phyloP scores from a whole-genome alignment of 2,888 invertebrate genomes.

The Drosophila paranaensis region DNA sequence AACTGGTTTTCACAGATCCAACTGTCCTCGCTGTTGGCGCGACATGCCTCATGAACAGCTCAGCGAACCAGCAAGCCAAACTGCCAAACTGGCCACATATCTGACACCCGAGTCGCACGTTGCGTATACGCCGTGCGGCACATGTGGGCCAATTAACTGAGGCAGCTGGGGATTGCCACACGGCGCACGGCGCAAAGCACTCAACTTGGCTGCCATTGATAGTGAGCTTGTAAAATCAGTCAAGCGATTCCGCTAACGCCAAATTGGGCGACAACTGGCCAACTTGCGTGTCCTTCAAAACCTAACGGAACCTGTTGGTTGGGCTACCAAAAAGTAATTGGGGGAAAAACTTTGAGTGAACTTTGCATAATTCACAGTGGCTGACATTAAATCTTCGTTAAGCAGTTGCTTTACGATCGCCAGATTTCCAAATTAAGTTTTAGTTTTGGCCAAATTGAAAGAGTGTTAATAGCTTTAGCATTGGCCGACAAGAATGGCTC shows the following conservation, averaged over 20 bases:
- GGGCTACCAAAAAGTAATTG: background rate
- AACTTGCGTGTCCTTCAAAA: constrained; percentile 25
- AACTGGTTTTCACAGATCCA: constrained; percentile 43
- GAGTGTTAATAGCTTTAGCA: constrained; percentile 56
- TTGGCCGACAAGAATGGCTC: constrained; percentile 53
- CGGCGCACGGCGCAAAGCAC: constrained; percentile 12
- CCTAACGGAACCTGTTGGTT: constrained; percentile 24
- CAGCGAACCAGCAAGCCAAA: constrained; percentile 20
- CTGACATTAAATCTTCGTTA: background rate
- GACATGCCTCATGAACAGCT: constrained; percentile 32
- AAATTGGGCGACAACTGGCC: constrained; percentile 14
- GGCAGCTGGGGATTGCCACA: constrained; percentile 47
- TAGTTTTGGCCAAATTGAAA: constrained; percentile 9
- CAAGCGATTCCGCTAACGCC: constrained; percentile 36
- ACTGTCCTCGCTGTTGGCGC: constrained; percentile 37
- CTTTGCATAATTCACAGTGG: constrained; percentile 9
- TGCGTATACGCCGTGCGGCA: constrained; percentile 47
- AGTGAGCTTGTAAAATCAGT: constrained; percentile 77
- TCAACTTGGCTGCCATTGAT: constrained; percentile 53
- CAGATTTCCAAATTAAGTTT: constrained; percentile 17
- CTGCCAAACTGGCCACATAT: constrained; percentile 30
- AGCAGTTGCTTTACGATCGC: constrained; percentile 31
- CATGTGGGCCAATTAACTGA: constrained; percentile 61
- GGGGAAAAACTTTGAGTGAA: constrained; percentile 3
- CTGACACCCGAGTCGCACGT: constrained; percentile 48